Base-by-base conservation (phyloP, 1,140 invertebrate species). In the Palaemon carinicauda region DNA sequence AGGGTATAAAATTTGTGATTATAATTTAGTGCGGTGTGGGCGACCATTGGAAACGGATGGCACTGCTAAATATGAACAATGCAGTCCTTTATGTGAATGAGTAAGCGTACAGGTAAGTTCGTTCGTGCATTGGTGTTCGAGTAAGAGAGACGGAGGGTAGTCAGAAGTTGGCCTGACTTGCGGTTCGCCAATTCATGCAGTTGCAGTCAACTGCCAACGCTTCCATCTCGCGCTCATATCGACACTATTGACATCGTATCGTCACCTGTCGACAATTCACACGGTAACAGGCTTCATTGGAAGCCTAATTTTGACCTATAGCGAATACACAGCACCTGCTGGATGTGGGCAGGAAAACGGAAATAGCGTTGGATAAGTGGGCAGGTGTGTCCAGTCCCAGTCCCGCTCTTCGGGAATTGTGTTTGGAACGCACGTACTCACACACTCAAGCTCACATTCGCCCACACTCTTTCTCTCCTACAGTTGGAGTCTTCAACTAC, bases 381-480 rank as follows among this genome's bases (percentile, higher is more conserved):
- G 56, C 56, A 24, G 29, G 84, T 86, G 77, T 27, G 54, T 51
- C 74, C 84, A 74, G 84, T 65, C 78, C 65, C 60, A 27, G n/a
- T n/a, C n/a, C 21, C 53, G 50, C 21, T 53, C 27, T 51, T 29
- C 41, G 24, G 54, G 21, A 21, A 27, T 71, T 21, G 17, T 33
- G 29, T 24, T 19, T 33, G 24, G 80, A 9, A 27, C 60, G 80
- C 60, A 56, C 21, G 21, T 19, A 15, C 65, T 21, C 31, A 51
- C 54, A 78, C 75, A n/a, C n/a, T n/a, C n/a, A n/a, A n/a, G n/a
- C n/a, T n/a, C n/a, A 69, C 83, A 73, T 27, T 73, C 84, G 60
- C 84, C 65, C 78, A 80, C 84, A 71, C 84, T 53, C 84, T 86
- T 69, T 71, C 84, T 75, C 77, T 65, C 78, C 41, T 78, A 71